Percentiles rank a stretch among this genome's conserved stretches.
These are phyloP conservation scores for Drosophila azteca DNA, from an alignment of 1,140 invertebrate species.

Conservation along the genomic window DNA sequence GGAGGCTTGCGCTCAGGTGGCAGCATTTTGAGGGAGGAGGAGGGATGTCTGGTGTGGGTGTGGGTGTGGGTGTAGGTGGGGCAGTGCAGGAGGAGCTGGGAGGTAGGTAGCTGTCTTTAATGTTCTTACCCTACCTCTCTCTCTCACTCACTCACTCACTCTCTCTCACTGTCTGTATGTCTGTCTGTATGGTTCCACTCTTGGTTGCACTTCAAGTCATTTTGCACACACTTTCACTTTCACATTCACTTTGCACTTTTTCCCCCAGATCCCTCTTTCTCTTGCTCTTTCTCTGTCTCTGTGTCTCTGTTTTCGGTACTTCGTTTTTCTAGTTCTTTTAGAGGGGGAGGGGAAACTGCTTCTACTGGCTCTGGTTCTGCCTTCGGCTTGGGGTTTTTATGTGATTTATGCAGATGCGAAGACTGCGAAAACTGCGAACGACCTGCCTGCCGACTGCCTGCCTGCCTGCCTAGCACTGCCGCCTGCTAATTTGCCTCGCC, in stretches of 20 bases:
- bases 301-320: constrained; percentile 21
- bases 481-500: constrained; percentile 61
- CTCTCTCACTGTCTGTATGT: neutral
- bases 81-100: constrained; percentile 3
- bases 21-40: constrained; percentile 24
- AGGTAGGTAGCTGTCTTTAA: constrained; percentile 23
- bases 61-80: constrained; percentile 8
- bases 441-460: constrained; percentile 71
- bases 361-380: constrained; percentile 18
- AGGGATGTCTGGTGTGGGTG: constrained; percentile 16
- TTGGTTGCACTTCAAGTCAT: constrained; percentile 71
- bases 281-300: constrained; percentile 18
- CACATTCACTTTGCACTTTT: constrained; percentile 67
- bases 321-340: constrained; percentile 33
- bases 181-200: too few relatives aligned
- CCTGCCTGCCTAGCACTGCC: constrained; percentile 68
- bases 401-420: constrained; percentile 79
- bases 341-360: neutral
- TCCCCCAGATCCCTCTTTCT: constrained; percentile 1
- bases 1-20: constrained; percentile 1
- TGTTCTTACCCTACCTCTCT: constrained; percentile 13
- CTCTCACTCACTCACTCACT: neutral
- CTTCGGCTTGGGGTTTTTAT: constrained; percentile 29
- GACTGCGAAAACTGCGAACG: constrained; percentile 47
- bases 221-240: constrained; percentile 58